Base-by-base conservation (phyloP, 2,888 invertebrate species). In the Campoplex nolae region DNA sequence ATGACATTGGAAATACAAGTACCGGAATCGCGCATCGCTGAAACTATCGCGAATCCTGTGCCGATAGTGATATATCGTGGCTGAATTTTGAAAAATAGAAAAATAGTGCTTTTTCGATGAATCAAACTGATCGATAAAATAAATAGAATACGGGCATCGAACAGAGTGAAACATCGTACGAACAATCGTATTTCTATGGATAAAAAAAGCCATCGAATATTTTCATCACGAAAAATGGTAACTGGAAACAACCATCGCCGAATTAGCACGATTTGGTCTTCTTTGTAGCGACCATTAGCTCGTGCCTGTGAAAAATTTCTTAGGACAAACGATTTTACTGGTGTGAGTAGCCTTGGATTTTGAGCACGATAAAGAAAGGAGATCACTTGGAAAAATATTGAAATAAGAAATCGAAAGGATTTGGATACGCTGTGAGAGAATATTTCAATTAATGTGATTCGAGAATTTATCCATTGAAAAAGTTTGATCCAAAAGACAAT, bases 1-100 rank as follows among this genome's bases (percentile, higher is more conserved):
- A 83, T 77, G 67, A 62, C 35, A 51, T 3, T 78, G 71, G 45
- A 8, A 23, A 23, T 18, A 65, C 56, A 28, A 73, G 42, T 38
- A 79, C 76, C 82, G 83, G 84, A 88, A 86, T 77, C 65, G 58
- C 83, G 81, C 79, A 62, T 84, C 70, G 78, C 65, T 86, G 83
- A 67, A 83, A 32, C 51, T 23, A 74, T 1, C 16, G 42, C 54
- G 48, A 45, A 32, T 65, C 18, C 62, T 51, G 54, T 48, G 28
- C 42, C 67, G 16, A 79, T n/a, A 56, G 28, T 32, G 54, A 18
- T 38, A 18, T 38, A 23, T 51, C 77, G 51, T 67, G 38, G 18
- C 67, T 18, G 18, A 54, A 7, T 77, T 68, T 54, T 54, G 4
- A 54, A 54, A 77, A 54, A 67, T 54, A 28, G 9, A 77, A 7